Base-by-base conservation (phyloP, 2,888 invertebrate genomes). In the Timandra comae region DNA sequence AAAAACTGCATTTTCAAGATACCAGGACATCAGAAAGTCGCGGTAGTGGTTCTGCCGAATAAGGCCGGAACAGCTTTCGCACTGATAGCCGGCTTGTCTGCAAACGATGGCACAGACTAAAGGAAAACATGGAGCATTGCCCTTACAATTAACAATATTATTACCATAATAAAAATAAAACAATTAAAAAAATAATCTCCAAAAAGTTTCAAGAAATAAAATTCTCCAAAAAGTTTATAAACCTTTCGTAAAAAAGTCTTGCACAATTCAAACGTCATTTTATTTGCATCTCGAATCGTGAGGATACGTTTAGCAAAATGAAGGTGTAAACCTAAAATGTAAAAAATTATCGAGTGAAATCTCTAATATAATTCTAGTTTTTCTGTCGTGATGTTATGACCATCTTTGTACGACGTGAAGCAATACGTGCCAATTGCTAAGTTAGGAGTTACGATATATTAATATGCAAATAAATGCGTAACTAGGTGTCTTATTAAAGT, bases 21-120 rank as follows among this genome's bases (percentile, higher is more conserved):
- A 70, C 66, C 66, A 68, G 69, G 66, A 61, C 53, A 64, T 56
- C 73, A 70, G 72, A 75, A 74, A 75, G 73, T 65, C 46, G 56
- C 34, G 56, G 49, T 42, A 46, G 41, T 39, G 38, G 41, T 48
- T 26, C 43, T 31, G 43, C 54, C 69, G 41, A 59, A 70, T 68
- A 73, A 47, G 69, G 74, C 11, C 36, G 42, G 5, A 32, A 50
- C 68, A 44, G 65, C 74, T 77, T 77, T 77, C 70, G 47, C 56
- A n/a, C n/a, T n/a, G 52, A 27, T 55, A 49, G 49, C 40, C 52
- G 41, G 40, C 43, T 50, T 45, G 58, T 49, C 54, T 49, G 41
- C 9, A 7, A n/a, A n/a, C 22, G 22, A 35, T 29, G 33, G 32
- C 49, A 50, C 49, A 45, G 48, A 39, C 50, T 6, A 7, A 24